Base-by-base conservation (phyloP, 2,797 vertebrate species). In the Iguana delicatissima region DNA sequence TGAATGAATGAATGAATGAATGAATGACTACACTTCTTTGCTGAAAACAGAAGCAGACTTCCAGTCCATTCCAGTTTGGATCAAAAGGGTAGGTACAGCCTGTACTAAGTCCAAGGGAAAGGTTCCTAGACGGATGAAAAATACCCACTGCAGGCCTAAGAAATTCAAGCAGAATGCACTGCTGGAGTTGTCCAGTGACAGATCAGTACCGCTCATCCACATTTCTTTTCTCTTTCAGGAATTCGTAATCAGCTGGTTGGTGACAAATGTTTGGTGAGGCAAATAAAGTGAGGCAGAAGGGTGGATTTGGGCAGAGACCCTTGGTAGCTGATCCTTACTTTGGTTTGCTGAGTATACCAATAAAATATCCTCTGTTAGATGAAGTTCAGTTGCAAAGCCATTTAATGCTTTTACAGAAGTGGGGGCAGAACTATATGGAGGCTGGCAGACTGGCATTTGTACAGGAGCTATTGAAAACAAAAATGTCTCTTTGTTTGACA, bases 401-500 rank as follows among this genome's bases (percentile, higher is more conserved):
- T 20, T 64, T n/a, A 38, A 42, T 64, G 72, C 50, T 62, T 50
- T 8, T 20, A 52, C 16, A 22, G 22, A 13, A 16, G 26, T 0
- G 64, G 6, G 50, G 6, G 50, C 46, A 32, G 7, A 9, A 73
- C 42, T 50, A 86, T 80, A 74, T 50, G 73, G 67, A 22, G 13
- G 35, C 74, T 69, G 38, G 69, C 38, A 67, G 81, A 26, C 50
- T 73, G 46, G n/a, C 35, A 77, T 90, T 90, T 90, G n/a, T 84
- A 84, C 29, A 62, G 22, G 38, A 18, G 38, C 38, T 73, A 67
- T 22, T 87, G 55, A 90, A 87, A 79, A 80, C 74, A 64, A 64
- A 87, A 62, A 87, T n/a, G 55, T 59, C 64, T 81, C 42, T 76
- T 87, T 74, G 38, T 85, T 90, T 89, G 6, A 89, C 86, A 89